Evolutionary conservation across 2,113 vertebrate genomes (phyloP).

Genomic region (Tragulus kanchil): DNA sequence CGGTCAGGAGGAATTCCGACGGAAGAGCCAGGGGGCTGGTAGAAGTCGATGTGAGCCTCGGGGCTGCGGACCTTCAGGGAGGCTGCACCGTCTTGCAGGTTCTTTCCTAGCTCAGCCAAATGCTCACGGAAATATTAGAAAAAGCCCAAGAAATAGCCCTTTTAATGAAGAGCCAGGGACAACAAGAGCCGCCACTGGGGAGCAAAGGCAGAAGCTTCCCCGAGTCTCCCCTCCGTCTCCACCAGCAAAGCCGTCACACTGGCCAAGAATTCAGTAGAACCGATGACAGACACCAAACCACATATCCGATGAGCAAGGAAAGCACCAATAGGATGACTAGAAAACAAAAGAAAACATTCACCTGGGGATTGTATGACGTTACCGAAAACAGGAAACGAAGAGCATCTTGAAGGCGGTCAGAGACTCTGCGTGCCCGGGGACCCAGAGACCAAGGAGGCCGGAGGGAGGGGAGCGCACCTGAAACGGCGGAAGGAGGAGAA

Average conservation of each 20-base stretch:
- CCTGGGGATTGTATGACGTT: rapidly evolving
- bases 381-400: neutral
- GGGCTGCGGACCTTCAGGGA: neutral
- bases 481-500: no score
- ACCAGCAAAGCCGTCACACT: rapidly evolving
- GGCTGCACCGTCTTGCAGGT: neutral
- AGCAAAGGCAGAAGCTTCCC: neutral
- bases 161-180: neutral
- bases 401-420: neutral
- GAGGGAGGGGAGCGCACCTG: neutral
- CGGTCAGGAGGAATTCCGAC: neutral
- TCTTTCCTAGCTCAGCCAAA: neutral
- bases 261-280: neutral
- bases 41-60: rapidly evolving
- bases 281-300: neutral
- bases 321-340: neutral
- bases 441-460: no score
- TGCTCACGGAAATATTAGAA: neutral
- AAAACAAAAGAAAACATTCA: rapidly evolving
- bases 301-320: neutral
- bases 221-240: neutral
- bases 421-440: rapidly evolving
- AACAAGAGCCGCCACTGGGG: neutral
- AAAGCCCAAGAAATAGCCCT: neutral
- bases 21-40: neutral